These are phyloP conservation scores for Blastomussa wellsi DNA, from an alignment of 92 coral and sea anemone genomes.

Conservation along the genomic window DNA sequence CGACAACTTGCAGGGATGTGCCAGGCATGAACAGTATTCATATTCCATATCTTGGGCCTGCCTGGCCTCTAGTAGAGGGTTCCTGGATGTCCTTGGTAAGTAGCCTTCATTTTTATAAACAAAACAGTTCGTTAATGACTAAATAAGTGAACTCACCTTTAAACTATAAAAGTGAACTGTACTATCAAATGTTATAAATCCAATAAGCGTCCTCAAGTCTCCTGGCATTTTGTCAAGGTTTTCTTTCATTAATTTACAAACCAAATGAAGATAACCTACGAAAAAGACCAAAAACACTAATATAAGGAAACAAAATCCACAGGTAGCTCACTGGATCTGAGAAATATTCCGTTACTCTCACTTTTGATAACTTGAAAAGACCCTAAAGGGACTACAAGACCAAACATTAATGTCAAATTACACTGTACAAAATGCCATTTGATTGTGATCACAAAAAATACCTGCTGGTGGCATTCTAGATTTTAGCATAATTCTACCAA, in stretches of 20 bases:
- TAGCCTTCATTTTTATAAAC: not conserved
- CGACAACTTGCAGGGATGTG: not conserved
- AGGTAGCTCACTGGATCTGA: not conserved
- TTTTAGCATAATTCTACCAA: not conserved
- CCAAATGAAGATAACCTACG: slow-evolving; percentile 88
- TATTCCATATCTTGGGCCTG: not conserved
- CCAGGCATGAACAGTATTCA: too few relatives aligned
- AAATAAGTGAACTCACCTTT: slow-evolving; percentile 60
- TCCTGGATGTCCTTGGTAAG: not conserved
- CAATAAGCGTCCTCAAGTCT: slow-evolving; percentile 87
- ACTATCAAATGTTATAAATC: slow-evolving; percentile 93
- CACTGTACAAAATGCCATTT: not conserved
- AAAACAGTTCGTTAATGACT: not conserved
- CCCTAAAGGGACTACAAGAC: not conserved
- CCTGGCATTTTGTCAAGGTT: slow-evolving; percentile 96
- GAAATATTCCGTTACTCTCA: too few relatives aligned
- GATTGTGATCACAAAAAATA: not conserved
- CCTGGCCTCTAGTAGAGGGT: not conserved
- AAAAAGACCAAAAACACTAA: not conserved
- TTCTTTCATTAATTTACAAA: slow-evolving; percentile 88
- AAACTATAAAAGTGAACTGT: slow-evolving; percentile 93
- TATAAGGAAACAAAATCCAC: not conserved
- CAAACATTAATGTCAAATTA: not conserved
- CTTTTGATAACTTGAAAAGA: not conserved
- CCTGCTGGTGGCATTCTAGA: not conserved